A percentile compares a stretch with the other conserved stretches of the same genome.
These are phyloP conservation scores for Disparrhopalites patrizii DNA, from an alignment of 2,888 invertebrate genomes.

Conservation along the genomic window DNA sequence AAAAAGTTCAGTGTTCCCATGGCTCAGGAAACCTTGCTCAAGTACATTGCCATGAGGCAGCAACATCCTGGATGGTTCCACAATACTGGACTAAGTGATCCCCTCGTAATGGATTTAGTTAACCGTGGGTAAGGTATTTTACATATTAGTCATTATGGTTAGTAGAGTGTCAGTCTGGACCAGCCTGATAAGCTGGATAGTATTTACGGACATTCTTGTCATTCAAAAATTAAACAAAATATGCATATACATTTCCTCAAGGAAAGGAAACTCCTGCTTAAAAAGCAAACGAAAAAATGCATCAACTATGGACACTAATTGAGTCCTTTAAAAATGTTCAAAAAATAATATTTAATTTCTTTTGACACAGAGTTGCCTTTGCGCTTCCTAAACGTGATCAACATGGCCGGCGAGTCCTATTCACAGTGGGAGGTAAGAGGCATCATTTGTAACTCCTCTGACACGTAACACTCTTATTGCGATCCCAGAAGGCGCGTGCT, in stretches of 20 bases:
- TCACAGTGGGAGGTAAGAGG: slow-evolving; percentile 70
- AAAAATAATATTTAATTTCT: no score
- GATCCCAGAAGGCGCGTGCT: background rate
- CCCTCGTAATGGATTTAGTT: slow-evolving; percentile 67
- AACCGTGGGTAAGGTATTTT: slow-evolving; percentile 61
- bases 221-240: background rate
- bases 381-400: slow-evolving; percentile 72
- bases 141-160: background rate
- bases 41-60: slow-evolving; percentile 71
- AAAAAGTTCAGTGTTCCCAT: slow-evolving; percentile 76
- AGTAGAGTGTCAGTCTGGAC: background rate
- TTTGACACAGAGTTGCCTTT: slow-evolving; percentile 65
- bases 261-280: no score
- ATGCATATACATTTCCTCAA: no score
- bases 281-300: no score
- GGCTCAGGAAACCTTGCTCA: slow-evolving; percentile 72
- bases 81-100: slow-evolving; percentile 67
- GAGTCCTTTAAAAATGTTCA: no score
- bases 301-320: no score
- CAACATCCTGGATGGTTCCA: slow-evolving; percentile 72
- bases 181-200: background rate
- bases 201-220: background rate
- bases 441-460: background rate
- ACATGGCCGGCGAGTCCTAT: slow-evolving; percentile 68
- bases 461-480: background rate